These are phyloP conservation scores for Alethe castanea DNA, from an alignment of 2,113 vertebrate species.

Conservation along the genomic window DNA sequence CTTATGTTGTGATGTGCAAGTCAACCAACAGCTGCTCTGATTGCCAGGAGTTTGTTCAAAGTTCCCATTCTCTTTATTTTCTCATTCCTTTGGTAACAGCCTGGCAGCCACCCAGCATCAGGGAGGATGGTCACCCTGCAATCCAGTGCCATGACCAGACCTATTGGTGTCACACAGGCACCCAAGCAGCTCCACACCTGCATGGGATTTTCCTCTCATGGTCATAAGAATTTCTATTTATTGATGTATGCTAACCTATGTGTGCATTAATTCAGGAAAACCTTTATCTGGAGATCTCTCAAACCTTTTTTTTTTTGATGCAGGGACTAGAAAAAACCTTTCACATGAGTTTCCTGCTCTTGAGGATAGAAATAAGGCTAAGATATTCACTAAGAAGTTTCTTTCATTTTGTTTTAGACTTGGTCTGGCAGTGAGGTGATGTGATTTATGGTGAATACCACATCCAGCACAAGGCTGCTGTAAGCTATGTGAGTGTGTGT, in stretches of 20 bases:
- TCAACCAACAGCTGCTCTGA: neutral
- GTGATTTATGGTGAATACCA: neutral
- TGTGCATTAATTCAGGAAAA: neutral
- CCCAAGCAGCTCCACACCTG: neutral
- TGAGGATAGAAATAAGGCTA: neutral
- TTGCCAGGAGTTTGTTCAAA: neutral
- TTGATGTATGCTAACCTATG: neutral
- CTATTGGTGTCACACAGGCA: rapidly evolving
- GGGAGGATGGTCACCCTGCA: neutral
- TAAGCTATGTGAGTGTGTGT: neutral
- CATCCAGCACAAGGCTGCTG: neutral
- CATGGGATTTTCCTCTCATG: neutral
- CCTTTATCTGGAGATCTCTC: neutral
- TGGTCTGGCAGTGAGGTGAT: neutral
- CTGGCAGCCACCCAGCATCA: neutral
- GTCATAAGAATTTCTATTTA: neutral
- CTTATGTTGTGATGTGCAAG: neutral
- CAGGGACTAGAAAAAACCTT: neutral
- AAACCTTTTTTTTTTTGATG: neutral
- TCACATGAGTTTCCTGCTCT: neutral
- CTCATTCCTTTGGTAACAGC: neutral
- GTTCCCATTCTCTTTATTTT: neutral
- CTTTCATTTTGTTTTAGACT: neutral
- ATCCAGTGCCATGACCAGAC: rapidly evolving
- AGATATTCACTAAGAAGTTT: neutral